Base-by-base conservation (phyloP, 2,888 invertebrate species). In the Tuberolachnus salignus region DNA sequence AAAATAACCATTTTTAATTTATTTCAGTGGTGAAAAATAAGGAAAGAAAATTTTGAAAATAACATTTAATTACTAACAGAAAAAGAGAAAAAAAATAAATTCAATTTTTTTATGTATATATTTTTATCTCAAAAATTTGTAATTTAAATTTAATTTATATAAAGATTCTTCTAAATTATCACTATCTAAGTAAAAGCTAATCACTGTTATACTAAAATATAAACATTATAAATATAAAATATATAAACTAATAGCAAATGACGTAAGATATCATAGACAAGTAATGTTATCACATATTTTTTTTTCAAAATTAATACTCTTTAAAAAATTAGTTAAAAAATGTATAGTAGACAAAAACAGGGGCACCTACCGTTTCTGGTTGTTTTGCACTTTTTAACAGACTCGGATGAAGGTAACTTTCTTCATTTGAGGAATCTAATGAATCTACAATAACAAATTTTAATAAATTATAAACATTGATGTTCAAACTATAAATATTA, bases 371-470 rank as follows among this genome's bases (percentile, higher is more conserved):
- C 86, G 89, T 88, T 87, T 91, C 91, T 83, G 89, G 88, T 86
- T 89, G 88, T 87, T 91, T 88, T 80, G 89, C 85, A 74, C 85
- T 85, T 80, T 90, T 87, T 6, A 90, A 88, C 82, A 95, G 87
- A 84, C 92, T 93, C n/a, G 94, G 95, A 86, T 95, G 95, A 26
- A 95, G 88, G 84, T 95, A 95, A 81, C 91, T 89, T 69, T 90
- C 91, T 81, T 87, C 80, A 55, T 80, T 81, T 19, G 78, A 80
- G 26, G 80, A 64, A 57, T 81, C 81, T 80, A 73, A 55, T 19
- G 72, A 75, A 78, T 78, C 78, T 78, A 34, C 14, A 42, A 73
- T 2, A 21, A 53, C 9, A 13, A n/a, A 61, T 10, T 70, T 26
- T n/a, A 51, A 21, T 51, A 71, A 44, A 44, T 55, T n/a, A 49